Evolutionary conservation across 30 jellyfish, hydroid and myxozoan genomes (phyloP).

Genomic region (Hydractinia symbiolongicarpus): DNA sequence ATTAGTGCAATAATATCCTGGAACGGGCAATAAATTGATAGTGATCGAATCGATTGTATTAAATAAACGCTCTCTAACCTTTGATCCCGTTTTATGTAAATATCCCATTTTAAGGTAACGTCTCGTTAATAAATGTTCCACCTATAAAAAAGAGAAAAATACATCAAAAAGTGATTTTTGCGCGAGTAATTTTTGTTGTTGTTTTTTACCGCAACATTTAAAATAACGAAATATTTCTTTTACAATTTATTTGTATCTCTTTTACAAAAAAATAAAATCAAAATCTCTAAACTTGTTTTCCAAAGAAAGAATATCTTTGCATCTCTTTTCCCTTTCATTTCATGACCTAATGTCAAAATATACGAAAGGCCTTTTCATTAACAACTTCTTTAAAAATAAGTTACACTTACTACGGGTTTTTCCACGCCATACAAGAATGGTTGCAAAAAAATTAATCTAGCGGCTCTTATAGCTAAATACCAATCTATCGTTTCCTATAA

Average conservation of each 20-base stretch:
- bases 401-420: slow-evolving; percentile 19
- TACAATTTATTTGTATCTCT: too few species aligned
- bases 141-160: slow-evolving; percentile 32
- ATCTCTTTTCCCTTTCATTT: background rate
- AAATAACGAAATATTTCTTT: too few species aligned
- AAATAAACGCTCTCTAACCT: slow-evolving; percentile 21
- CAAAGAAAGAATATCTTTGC: background rate
- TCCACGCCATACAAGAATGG: slow-evolving; percentile 40
- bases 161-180: background rate
- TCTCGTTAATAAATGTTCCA: slow-evolving; percentile 28
- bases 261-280: too few species aligned
- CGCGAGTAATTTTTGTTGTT: too few species aligned
- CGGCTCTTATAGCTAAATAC: slow-evolving; percentile 73
- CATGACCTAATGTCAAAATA: background rate
- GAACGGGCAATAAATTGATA: too few species aligned
- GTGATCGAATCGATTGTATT: too few species aligned
- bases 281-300: too few species aligned
- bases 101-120: slow-evolving; percentile 50
- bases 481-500: slow-evolving; percentile 81
- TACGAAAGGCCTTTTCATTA: background rate
- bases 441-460: slow-evolving; percentile 36
- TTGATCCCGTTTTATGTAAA: slow-evolving; percentile 70
- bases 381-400: background rate
- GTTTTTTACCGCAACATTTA: too few species aligned
- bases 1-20: too few species aligned